phyloP scores from a whole-genome alignment of 1,140 invertebrate species.

The Polypedilum vanderplanki region DNA sequence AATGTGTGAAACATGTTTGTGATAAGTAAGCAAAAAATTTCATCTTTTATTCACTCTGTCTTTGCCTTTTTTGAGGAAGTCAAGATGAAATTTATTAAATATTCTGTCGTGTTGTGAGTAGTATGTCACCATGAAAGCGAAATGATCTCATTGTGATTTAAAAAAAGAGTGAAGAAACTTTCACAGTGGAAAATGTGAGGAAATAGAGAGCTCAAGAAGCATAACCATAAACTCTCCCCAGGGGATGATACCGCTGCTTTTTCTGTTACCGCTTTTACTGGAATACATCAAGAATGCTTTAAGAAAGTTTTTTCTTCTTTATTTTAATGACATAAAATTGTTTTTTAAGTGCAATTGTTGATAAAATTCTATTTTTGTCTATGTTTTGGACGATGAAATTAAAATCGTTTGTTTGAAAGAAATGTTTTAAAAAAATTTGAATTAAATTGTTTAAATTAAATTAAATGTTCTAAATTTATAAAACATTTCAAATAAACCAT shows the following conservation, averaged over 20 bases:
- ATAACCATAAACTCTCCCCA: conserved; percentile 25
- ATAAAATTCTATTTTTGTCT: no score
- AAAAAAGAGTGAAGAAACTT: not conserved
- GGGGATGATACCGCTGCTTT: not conserved
- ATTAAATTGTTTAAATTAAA: no score
- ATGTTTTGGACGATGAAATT: no score
- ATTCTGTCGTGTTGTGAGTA: conserved; percentile 4
- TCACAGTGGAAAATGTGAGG: not conserved
- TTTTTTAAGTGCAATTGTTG: conserved; percentile 20
- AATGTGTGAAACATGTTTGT: conserved; percentile 19
- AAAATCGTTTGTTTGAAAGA: no score
- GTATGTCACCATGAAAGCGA: not conserved
- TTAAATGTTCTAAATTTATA: no score
- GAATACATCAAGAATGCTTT: conserved; percentile 18
- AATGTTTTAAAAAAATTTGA: no score
- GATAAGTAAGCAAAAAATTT: not conserved
- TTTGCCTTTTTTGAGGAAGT: no score
- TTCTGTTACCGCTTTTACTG: not conserved
- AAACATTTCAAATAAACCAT: no score
- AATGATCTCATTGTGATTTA: not conserved
- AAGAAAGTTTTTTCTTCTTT: not conserved
- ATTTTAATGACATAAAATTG: conserved; percentile 5
- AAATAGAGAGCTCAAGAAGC: conserved; percentile 10
- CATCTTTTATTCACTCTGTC: no score
- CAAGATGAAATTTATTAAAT: not conserved